Conservation (phyloP, 1,140 invertebrate genomes). For the Nasonia vitripennis region DNA sequence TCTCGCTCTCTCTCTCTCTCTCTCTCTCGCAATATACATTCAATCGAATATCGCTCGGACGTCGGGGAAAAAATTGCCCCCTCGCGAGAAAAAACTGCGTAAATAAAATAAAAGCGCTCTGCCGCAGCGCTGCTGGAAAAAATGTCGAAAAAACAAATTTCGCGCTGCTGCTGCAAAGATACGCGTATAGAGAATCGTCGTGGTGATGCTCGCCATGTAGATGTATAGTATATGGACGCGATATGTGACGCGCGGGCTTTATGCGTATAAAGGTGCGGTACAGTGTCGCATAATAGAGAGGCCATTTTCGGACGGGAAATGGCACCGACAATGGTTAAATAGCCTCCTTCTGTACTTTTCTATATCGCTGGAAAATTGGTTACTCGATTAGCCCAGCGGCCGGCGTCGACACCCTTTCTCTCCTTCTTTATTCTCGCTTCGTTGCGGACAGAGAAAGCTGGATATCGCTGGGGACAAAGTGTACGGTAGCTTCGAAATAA, state of each 20-base stretch:
- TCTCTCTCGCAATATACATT: slow-evolving; percentile 13
- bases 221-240: not conserved
- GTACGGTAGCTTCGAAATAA: too few species aligned
- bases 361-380: slow-evolving; percentile 69
- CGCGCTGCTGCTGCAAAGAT: not conserved
- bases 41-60: slow-evolving; percentile 21
- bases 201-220: not conserved
- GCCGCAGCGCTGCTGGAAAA: not conserved
- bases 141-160: slow-evolving; percentile 18
- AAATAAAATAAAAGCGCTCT: slow-evolving; percentile 7
- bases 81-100: slow-evolving; percentile 1
- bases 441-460: not conserved
- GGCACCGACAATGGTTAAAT: slow-evolving; percentile 43
- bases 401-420: slow-evolving; percentile 62
- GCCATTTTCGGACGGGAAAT: slow-evolving; percentile 21
- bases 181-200: not conserved
- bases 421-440: not conserved
- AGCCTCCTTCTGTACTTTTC: slow-evolving; percentile 57
- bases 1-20: slow-evolving; percentile 2
- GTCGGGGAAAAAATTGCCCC: not conserved
- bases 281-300: slow-evolving; percentile 9
- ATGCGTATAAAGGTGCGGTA: not conserved
- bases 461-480: too few species aligned
- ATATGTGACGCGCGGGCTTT: not conserved
- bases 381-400: slow-evolving; percentile 70